Conservation (phyloP, 2,888 invertebrate genomes). For the Frankliniella intonsa region DNA sequence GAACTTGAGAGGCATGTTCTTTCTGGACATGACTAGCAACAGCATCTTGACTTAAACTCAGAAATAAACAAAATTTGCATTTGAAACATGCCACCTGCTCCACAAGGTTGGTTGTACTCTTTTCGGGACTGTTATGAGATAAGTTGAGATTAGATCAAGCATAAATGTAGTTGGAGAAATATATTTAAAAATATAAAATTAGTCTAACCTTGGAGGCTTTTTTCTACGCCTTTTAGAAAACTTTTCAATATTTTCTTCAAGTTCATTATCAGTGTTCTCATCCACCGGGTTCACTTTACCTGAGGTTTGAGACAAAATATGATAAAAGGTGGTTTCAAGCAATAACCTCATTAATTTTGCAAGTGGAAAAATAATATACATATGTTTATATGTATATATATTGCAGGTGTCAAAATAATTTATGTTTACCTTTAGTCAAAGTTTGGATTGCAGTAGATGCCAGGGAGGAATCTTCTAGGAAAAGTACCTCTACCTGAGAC, state of each 20-base stretch:
- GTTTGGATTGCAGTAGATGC: too few relatives aligned
- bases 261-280: not conserved
- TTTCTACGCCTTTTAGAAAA: not conserved
- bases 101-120: not conserved
- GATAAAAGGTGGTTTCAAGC: not conserved
- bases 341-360: not conserved
- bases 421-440: too few relatives aligned
- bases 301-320: not conserved
- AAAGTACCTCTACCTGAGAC: too few relatives aligned
- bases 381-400: too few relatives aligned
- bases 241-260: not conserved
- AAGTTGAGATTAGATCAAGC: not conserved
- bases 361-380: not conserved
- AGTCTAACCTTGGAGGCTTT: not conserved
- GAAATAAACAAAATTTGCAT: not conserved
- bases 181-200: not conserved
- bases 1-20: not conserved
- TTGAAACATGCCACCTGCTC: not conserved
- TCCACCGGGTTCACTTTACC: not conserved
- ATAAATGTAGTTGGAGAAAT: not conserved
- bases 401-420: too few relatives aligned
- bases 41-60: not conserved
- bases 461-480: too few relatives aligned
- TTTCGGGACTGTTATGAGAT: not conserved
- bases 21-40: not conserved